Conservation (phyloP, 1,140 invertebrate genomes). For the Adoxophyes honmai region DNA sequence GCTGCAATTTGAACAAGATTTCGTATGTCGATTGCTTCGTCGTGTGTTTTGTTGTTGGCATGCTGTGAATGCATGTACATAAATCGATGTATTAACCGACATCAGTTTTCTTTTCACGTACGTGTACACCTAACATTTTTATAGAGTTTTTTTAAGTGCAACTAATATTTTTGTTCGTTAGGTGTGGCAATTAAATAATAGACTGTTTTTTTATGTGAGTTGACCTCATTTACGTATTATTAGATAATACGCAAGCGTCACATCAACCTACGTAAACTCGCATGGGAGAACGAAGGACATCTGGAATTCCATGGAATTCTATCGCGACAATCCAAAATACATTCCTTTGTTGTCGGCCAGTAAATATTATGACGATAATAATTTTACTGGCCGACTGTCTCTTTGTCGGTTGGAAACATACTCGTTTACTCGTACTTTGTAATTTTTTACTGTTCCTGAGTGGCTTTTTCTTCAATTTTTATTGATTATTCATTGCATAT, state of each 20-base stretch:
- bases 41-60: slow-evolving; percentile 22
- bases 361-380: too few relatives aligned
- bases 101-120: slow-evolving; percentile 3
- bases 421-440: too few relatives aligned
- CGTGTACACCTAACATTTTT: background rate
- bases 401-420: too few relatives aligned
- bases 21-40: slow-evolving; percentile 8
- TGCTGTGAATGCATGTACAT: slow-evolving; percentile 25
- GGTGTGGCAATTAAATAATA: too few relatives aligned
- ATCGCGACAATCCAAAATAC: too few relatives aligned
- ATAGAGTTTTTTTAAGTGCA: background rate
- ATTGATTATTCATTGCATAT: too few relatives aligned
- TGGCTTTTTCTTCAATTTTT: too few relatives aligned
- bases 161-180: background rate
- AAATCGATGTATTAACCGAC: background rate
- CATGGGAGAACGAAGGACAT: background rate
- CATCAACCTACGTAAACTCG: slow-evolving; percentile 2
- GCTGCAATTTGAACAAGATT: slow-evolving; percentile 49
- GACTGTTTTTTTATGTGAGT: background rate
- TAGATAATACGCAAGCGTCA: background rate
- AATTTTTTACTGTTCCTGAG: too few relatives aligned
- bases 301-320: background rate
- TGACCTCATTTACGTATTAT: slow-evolving; percentile 13
- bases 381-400: too few relatives aligned
- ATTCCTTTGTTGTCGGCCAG: too few relatives aligned